A percentile compares a stretch with the other conserved stretches of the same genome.
These are phyloP conservation scores for Pygoscelis antarcticus DNA, from an alignment of 2,113 vertebrate species.

Conservation along the genomic window DNA sequence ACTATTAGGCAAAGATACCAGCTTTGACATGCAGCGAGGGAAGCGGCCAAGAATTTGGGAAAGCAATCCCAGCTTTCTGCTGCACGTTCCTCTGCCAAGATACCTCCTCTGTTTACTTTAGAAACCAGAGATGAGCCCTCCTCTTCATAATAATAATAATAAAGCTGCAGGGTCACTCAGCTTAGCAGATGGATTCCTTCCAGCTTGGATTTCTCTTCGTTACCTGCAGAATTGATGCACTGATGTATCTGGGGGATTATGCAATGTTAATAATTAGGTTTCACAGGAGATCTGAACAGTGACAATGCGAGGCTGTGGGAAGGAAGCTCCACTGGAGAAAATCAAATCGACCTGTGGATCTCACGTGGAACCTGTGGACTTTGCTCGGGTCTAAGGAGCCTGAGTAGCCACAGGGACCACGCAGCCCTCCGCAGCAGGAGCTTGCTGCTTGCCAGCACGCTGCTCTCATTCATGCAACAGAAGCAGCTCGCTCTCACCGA, in stretches of 20 bases:
- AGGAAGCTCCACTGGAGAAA: neutral
- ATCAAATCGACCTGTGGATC: neutral
- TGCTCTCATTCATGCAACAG: neutral
- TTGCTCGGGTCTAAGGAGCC: neutral
- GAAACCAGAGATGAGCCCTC: slow-evolving; percentile 22
- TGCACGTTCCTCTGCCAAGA: slow-evolving; percentile 45
- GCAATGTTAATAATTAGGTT: neutral
- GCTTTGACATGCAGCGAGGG: slow-evolving; percentile 68
- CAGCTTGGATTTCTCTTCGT: neutral
- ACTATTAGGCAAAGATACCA: slow-evolving; percentile 40
- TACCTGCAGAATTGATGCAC: neutral
- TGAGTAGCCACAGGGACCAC: neutral
- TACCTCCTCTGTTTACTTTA: slow-evolving; percentile 54
- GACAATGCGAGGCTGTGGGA: neutral
- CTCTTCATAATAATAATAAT: slow-evolving; percentile 17
- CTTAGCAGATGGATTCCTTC: slow-evolving; percentile 33
- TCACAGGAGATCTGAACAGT: neutral
- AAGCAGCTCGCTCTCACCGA: neutral
- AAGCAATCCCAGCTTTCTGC: slow-evolving; percentile 39
- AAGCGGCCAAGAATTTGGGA: slow-evolving; percentile 49
- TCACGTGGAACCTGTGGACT: neutral
- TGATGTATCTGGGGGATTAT: neutral
- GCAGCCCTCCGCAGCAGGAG: neutral
- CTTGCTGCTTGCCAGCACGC: neutral
- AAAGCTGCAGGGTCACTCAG: slow-evolving; percentile 37